These are phyloP conservation scores for Tortrix viridana DNA, from an alignment of 2,888 invertebrate genomes.

Conservation along the genomic window DNA sequence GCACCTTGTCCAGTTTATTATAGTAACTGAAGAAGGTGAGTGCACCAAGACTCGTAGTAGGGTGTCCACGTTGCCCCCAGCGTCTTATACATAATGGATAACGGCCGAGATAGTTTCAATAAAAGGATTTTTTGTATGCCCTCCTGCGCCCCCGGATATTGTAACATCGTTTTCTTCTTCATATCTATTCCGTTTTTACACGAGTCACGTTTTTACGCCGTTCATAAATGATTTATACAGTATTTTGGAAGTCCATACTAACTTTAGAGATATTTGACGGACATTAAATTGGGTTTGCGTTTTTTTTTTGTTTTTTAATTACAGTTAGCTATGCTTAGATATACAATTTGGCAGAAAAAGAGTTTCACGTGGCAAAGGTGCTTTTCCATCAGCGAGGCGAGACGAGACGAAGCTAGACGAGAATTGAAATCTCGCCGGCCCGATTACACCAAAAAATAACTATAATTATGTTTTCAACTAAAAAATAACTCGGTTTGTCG, in stretches of 20 bases:
- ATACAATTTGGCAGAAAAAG: no score
- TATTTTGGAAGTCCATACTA: conserved; percentile 29
- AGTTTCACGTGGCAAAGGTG: no score
- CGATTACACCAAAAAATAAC: no score
- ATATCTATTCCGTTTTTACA: conserved; percentile 67
- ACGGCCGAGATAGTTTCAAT: conserved; percentile 78
- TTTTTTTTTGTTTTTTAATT: no score
- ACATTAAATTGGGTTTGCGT: no score
- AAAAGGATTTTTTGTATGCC: conserved; percentile 80
- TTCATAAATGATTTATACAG: conserved; percentile 44
- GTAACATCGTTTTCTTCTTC: conserved; percentile 63
- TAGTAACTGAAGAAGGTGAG: background rate
- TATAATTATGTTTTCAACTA: no score
- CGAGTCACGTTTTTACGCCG: conserved; percentile 64
- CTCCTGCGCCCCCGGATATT: conserved; percentile 63
- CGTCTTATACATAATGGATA: conserved; percentile 80
- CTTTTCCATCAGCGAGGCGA: no score
- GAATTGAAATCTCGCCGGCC: no score
- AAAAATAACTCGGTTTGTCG: no score
- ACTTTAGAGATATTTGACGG: conserved; percentile 22
- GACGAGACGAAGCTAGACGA: no score
- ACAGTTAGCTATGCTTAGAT: no score
- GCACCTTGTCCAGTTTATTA: no score
- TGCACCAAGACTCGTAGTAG: conserved; percentile 26
- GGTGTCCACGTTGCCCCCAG: conserved; percentile 43